Base-by-base conservation (phyloP, 2,113 vertebrate species). In the Platichthys stellatus region DNA sequence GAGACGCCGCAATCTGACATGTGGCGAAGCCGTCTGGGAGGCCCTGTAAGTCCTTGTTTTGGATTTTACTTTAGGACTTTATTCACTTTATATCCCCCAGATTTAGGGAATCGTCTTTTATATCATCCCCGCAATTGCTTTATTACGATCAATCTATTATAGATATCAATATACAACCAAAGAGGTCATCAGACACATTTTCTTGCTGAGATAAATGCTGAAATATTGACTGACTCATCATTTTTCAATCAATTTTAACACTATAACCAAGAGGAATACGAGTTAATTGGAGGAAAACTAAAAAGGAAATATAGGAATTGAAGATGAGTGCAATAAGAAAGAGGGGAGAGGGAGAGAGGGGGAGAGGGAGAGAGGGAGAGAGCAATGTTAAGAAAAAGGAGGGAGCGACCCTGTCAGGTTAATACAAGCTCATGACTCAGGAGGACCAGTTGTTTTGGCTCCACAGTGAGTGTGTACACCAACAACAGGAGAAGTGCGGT, bases 371-470 rank as follows among this genome's bases (percentile, higher is more conserved):
- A 43, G 40, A 43, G 40, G 40, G 11, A 43, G 40, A 81, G 47
- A 51, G 47, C 15, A 20, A 7, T 18, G 47, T 4, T 45, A 73
- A 28, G 43, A 40, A 65, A 78, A 11, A 49, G 57, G 63, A 45
- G 47, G 43, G 53, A 84, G 56, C 59, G 35, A 60, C 69, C 73
- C 38, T 74, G 68, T 70, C 63, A 66, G 72, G 66, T 78, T 79
- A 85, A 76, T 78, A 49, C 57, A 62, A 69, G 58, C 70, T 72
- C 76, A 57, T 11, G 5, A 13, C 76, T 78, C 67, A 35, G 60
- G 74, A 23, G 76, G 80, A 87, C 24, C 63, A 70, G 69, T 81
- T 85, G 73, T 79, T 86, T 84, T 76, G 63, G 59, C 62, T 31
- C 40, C n/a, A 26, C 81, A 59, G 63, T 61, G 24, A 40, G 69